These are phyloP conservation scores for Scolopax rusticola DNA, from an alignment of 2,797 vertebrate species.

Conservation along the genomic window DNA sequence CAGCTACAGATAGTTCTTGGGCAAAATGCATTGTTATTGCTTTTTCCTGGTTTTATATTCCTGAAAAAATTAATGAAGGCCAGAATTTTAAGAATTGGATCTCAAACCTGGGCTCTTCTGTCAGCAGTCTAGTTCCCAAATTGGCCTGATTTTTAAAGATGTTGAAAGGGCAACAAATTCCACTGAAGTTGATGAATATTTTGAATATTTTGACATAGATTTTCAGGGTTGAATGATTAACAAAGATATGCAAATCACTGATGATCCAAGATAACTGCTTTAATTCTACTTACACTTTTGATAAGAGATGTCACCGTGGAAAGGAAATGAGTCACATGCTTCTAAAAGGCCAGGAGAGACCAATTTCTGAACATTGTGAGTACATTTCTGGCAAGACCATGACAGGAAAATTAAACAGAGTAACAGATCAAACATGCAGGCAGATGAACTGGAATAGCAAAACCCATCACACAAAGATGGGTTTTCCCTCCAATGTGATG, in stretches of 20 bases:
- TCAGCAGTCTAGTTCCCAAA: not conserved
- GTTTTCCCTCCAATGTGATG: not conserved
- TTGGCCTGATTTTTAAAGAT: not conserved
- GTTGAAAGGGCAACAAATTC: not conserved
- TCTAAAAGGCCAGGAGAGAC: slow-evolving; percentile 26
- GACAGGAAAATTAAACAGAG: slow-evolving; percentile 4
- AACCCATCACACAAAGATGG: not conserved
- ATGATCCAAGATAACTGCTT: slow-evolving; percentile 23
- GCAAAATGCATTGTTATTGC: not conserved
- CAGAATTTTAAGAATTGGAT: not conserved
- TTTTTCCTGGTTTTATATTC: not conserved
- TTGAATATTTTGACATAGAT: slow-evolving; percentile 20
- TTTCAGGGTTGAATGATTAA: slow-evolving; percentile 9
- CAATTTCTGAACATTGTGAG: slow-evolving; percentile 9
- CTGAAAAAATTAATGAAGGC: not conserved
- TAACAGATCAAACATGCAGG: not conserved
- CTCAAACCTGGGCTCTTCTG: not conserved
- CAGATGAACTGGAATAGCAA: slow-evolving; percentile 1
- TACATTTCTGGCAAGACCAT: slow-evolving; percentile 20
- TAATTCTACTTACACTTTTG: not conserved
- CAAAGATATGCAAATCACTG: not conserved
- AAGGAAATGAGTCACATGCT: slow-evolving; percentile 49
- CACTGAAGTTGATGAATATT: not conserved
- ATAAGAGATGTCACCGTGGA: not conserved
- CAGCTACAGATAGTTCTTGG: not conserved